phyloP scores from a whole-genome alignment of 2,797 vertebrate species.

The Nothura maculosa region DNA sequence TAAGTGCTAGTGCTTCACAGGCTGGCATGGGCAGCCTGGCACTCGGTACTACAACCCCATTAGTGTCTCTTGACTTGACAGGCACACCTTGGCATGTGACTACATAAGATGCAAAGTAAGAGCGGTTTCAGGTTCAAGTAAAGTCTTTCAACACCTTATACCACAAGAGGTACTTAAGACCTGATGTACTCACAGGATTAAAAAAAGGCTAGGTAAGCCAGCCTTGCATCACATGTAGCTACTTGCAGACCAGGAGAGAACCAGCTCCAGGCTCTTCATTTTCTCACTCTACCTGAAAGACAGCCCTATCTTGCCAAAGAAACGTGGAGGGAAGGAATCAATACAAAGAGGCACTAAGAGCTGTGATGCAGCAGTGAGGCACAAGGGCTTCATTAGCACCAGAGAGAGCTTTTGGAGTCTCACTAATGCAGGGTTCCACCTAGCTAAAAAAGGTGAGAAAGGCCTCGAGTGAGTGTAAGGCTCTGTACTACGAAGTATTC shows the following conservation, averaged over 20 bases:
- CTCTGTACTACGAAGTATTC: accelerated
- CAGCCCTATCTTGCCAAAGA: accelerated
- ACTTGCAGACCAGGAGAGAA: accelerated
- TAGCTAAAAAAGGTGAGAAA: neutral
- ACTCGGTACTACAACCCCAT: neutral
- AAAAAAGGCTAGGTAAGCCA: neutral
- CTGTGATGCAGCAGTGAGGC: neutral
- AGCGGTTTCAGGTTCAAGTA: neutral
- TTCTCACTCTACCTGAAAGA: accelerated
- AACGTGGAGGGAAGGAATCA: accelerated
- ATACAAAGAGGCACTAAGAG: neutral
- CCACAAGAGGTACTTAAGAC: accelerated
- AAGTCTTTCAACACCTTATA: neutral
- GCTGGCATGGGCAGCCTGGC: accelerated
- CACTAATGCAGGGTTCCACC: neutral
- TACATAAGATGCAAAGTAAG: neutral
- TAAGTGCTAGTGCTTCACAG: no score
- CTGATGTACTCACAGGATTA: neutral
- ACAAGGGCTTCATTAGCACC: neutral
- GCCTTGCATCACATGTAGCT: neutral
- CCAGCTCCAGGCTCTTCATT: accelerated
- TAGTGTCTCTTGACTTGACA: neutral
- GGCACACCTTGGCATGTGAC: neutral
- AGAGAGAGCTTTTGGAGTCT: neutral
- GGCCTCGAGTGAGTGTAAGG: neutral